Percentiles rank a stretch among this genome's conserved stretches.
phyloP scores from a whole-genome alignment of 2,888 invertebrate species.

The Campaea margaritaria region DNA sequence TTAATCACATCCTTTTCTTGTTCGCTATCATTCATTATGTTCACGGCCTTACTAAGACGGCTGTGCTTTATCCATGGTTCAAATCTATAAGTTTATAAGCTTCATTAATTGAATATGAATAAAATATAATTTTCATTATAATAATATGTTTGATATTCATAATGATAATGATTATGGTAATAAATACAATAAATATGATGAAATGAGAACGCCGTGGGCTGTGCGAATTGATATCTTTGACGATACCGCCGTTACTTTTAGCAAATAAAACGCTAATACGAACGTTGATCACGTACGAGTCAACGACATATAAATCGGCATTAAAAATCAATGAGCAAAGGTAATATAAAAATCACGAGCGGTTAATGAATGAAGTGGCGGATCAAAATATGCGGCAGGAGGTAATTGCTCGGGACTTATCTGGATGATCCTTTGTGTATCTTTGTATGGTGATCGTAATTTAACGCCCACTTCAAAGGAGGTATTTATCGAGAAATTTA shows the following conservation, averaged over 20 bases:
- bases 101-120: not conserved
- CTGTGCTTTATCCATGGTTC: constrained; percentile 16
- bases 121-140: not conserved
- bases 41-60: constrained; percentile 21
- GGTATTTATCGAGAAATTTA: constrained; percentile 68
- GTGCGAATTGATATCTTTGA: constrained; percentile 6
- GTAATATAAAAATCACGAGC: constrained; percentile 31
- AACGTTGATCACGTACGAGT: constrained; percentile 4
- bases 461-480: constrained; percentile 62
- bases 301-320: constrained; percentile 21
- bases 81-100: constrained; percentile 9
- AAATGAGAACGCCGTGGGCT: not conserved
- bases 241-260: not conserved
- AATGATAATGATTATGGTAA: not conserved
- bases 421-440: constrained; percentile 64
- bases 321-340: constrained; percentile 32
- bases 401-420: constrained; percentile 59
- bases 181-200: not conserved
- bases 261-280: not conserved
- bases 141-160: not conserved
- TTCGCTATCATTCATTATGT: constrained; percentile 28
- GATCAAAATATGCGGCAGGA: constrained; percentile 38
- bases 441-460: constrained; percentile 73
- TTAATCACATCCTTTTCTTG: constrained; percentile 30
- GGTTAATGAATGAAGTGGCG: constrained; percentile 37